Base-by-base conservation (phyloP, 2,113 vertebrate genomes). In the Emydocephalus ijimae region DNA sequence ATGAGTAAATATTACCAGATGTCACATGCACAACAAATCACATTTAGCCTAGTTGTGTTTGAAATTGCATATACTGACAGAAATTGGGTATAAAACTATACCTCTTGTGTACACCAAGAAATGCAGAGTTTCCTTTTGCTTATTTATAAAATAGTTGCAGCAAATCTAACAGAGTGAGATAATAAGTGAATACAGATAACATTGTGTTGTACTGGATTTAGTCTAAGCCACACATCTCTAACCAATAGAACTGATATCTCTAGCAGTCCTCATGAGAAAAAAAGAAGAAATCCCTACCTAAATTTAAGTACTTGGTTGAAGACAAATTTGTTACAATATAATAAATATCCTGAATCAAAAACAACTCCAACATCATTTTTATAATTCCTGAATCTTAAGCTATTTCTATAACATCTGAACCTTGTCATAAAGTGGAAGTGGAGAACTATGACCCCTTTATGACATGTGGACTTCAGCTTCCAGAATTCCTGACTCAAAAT, bases 341-440 rank as follows among this genome's bases (percentile, higher is more conserved):
- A 81, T 69, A 95, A 94, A 92, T 94, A 89, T 89, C 26, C 95
- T 95, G 93, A 54, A 93, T 64, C 23, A 54, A 50, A 94, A 93
- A 48, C 91, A 94, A 57, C 85, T 92, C 91, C 55, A 92, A 87
- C 94, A 85, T 90, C 69, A 55, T 85, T 91, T 85, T 29, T 48
- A 91, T 85, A 85, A 85, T 91, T 56, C 3, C 64, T 24, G 45
- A 92, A 92, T 95, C 96, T 89, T 91, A 88, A 94, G 86, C 88
- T 89, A 56, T 57, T 89, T 85, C 23, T 69, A 69, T 39, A 69
- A 29, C 69, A 55, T 21, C 7, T 59, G 39, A 93, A 92, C 96
- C 96, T 88, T 93, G 6, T 11, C 86, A 89, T 89, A 59, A 59
- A 6, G 3, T 24, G 23, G 57, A 61, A 24, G 59, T 61, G 59